Evolutionary conservation across 1,140 invertebrate species (phyloP), one percentile per base, ranked within the genome.

Genomic region (Radopholus similis): DNA sequence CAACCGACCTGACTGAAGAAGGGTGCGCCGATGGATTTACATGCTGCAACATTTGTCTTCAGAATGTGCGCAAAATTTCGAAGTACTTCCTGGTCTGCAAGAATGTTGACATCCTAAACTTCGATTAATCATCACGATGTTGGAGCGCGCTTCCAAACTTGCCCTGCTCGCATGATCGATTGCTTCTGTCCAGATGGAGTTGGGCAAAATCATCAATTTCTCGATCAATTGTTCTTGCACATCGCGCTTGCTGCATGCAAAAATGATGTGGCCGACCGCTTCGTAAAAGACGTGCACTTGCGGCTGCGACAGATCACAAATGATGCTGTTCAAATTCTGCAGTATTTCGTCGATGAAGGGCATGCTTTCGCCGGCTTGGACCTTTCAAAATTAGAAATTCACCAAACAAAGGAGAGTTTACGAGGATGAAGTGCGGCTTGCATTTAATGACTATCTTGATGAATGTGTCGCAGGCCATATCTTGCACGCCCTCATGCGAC

Each of bases 271-370:
- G 49, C 95, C 96, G 59, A 99, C 93, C 55, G 96, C 95, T 86
- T 99, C 96, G 85, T 98, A 99, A 85, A 99, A 99, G 40, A 95
- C 98, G 82, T 99, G 94, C n/a, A 99, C 93, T 87, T 97, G 94
- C 77, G 95, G 90, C 49, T 92, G 91, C 84, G 97, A 92, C 70
- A 99, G 86, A 87, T 99, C 95, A 88, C 95, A 97, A 77, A 99
- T 98, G 71, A 97, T 97, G 66, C 90, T 90, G 82, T 91, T 95
- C 80, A 98, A 95, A 72, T 91, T 93, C 79, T 88, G 88, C 62
- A 99, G 86, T 76, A 99, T 98, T 87, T 99, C 96, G 82, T 99
- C 94, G 83, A 99, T 96, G 83, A 99, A 99, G 65, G 96, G 95
- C 86, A 91, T 89, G 13, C 90, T 88, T 87, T 99, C 96, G 28